Evolutionary conservation across 2,113 vertebrate genomes (phyloP), one percentile per base, ranked within the genome.

Genomic region (Xiphorhynchus elegans): DNA sequence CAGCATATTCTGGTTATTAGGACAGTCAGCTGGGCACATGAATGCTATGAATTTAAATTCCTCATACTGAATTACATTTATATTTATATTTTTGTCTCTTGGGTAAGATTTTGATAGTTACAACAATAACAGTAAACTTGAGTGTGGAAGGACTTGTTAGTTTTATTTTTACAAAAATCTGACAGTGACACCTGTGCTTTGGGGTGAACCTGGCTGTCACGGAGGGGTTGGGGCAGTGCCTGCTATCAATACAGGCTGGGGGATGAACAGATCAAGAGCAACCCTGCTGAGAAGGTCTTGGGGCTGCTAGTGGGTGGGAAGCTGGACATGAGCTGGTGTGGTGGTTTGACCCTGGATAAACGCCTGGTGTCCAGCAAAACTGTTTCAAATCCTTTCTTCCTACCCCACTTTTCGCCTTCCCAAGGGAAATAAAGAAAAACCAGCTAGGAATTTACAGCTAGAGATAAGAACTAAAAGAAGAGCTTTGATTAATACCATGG

Each of bases 181-280:
- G 25, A 2, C 26, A 75, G 40, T 62, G 37, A 66, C 14, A 70
- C 49, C 15, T 66, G 16, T 58, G 9, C 20, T 62, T 86, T 93
- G 17, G 8, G 13, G 11, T 62, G 56, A 79, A 89, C 10, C 26
- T 49, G 11, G 3, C 23, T 50, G 15, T 53, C 37, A 39, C 4
- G 70, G 20, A 46, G 37, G 33, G 10, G 21, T 21, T 46, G 11
- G 17, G 11, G 3, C 33, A 62, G 10, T 5, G 3, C 11, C 55
- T 1, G 2, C 5, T 62, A 19, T 25, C 0, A 1, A 10, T 5
- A 10, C 25, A 72, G 13, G 7, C 17, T 25, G 10, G 16, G 24
- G 21, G 25, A 46, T 44, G 26, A 72, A 42, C 1, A 1, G 56
- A 28, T 35, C 2, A 9, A 20, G 37, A 53, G 26, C 17, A 84